Base-by-base conservation (phyloP, 2,888 invertebrate species). In the Schrankia costaestrigalis region DNA sequence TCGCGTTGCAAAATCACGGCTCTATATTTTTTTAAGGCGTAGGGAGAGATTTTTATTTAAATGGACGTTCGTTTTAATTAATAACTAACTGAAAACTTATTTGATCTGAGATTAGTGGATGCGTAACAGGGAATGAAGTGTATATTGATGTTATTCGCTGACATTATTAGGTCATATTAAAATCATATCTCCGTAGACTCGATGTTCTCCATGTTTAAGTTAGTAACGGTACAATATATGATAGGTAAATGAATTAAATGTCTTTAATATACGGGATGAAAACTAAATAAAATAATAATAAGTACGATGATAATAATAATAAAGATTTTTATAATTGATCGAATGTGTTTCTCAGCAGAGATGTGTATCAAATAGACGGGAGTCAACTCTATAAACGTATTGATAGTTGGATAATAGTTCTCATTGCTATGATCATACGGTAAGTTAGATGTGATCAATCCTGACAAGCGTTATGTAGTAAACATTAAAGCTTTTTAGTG, bases 381-480 rank as follows among this genome's bases (percentile, higher is more conserved):
- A 57, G 59, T 65, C 62, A 67, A 62, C 70, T 72, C 42, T 63
- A 54, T 52, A 63, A 57, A 53, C 53, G 61, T 65, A 60, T 59
- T 57, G 39, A 61, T 67, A 70, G 68, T 79, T 73, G 78, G 81
- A 80, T 75, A 65, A 60, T 74, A 76, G 72, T 78, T 73, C 76
- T 64, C 76, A 75, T 80, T 79, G 63, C 65, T 78, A 72, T 68
- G 71, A 64, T 62, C 63, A 51, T 69, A 79, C 80, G 86, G 86
- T 87, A 87, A 87, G 86, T 87, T 78, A 71, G 74, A 74, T 77
- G 75, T 78, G 59, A 71, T 68, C 67, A 66, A 69, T 64, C 59
- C 63, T 65, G 66, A 57, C 59, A 62, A 71, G 60, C 65, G 71
- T 74, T 25, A 60, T 54, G 82, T 82, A 84, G 83, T 77, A 74